Conservation (phyloP, 2,888 invertebrate genomes). For the Lycia hirtaria region DNA sequence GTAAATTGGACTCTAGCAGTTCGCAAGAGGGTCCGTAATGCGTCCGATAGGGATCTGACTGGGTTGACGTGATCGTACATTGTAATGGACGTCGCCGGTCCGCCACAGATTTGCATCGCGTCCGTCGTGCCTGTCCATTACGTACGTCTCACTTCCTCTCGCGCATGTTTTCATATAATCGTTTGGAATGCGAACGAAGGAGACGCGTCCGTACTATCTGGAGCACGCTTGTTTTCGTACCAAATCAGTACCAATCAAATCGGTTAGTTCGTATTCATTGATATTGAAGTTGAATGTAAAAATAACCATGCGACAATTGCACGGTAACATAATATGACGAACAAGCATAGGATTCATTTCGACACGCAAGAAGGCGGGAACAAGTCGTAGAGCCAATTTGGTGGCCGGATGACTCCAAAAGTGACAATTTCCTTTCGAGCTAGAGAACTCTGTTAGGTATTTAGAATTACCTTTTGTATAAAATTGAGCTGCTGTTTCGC, state of each 20-base stretch:
- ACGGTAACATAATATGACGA: constrained; percentile 5
- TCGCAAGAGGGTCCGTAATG: constrained; percentile 61
- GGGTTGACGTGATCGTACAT: constrained; percentile 61
- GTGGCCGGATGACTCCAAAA: constrained; percentile 64
- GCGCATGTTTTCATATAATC: constrained; percentile 60
- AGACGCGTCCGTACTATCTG: constrained; percentile 48
- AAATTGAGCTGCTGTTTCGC: constrained; percentile 1
- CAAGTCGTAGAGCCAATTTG: constrained; percentile 63
- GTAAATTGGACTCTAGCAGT: constrained; percentile 66
- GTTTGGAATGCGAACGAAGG: constrained; percentile 59
- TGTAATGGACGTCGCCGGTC: constrained; percentile 63
- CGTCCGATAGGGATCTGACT: constrained; percentile 47
- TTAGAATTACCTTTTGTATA: constrained; percentile 20
- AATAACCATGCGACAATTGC: constrained; percentile 24
- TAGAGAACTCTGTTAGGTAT: constrained; percentile 40
- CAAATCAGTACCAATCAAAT: constrained; percentile 37
- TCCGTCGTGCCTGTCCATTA: constrained; percentile 69
- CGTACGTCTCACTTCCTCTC: constrained; percentile 67
- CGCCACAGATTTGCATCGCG: constrained; percentile 76
- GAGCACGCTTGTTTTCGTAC: constrained; percentile 44
- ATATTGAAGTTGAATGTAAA: constrained; percentile 29
- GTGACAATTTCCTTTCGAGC: constrained; percentile 67
- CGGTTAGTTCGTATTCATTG: constrained; percentile 26
- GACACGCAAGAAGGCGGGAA: constrained; percentile 50
- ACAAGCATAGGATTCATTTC: constrained; percentile 32